Percentiles rank a stretch among this genome's conserved stretches.
Evolutionary conservation across 2,113 vertebrate genomes (phyloP).

Genomic region (Hystrix brachyura): DNA sequence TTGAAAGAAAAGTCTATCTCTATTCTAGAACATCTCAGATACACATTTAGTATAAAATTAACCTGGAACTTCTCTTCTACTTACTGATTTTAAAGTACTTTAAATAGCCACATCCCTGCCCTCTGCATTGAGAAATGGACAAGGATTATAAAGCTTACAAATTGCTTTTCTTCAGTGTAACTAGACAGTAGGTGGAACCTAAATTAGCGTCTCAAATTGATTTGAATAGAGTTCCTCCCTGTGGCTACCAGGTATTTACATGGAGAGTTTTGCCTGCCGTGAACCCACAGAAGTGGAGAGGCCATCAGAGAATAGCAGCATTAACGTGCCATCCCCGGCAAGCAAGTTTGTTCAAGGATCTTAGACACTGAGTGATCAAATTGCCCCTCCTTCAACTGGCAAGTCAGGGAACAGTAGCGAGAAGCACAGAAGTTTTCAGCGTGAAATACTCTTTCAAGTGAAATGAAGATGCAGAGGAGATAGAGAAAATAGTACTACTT

Average conservation of each 20-base stretch:
- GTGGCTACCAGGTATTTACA: neutral
- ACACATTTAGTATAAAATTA: neutral
- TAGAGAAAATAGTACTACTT: neutral
- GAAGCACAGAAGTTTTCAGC: neutral
- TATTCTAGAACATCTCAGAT: neutral
- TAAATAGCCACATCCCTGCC: neutral
- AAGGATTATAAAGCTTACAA: neutral
- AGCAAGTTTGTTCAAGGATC: neutral
- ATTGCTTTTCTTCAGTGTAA: neutral
- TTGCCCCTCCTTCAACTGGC: neutral
- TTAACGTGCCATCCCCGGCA: neutral
- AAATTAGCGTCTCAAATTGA: neutral
- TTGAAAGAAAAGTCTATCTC: neutral
- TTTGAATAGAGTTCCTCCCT: neutral
- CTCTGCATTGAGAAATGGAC: neutral
- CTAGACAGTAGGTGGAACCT: neutral
- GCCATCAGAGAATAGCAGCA: neutral
- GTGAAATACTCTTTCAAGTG: neutral
- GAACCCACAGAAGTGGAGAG: neutral
- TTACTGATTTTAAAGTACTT: neutral
- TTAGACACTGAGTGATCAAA: neutral
- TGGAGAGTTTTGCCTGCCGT: fast-evolving
- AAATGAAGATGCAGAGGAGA: neutral
- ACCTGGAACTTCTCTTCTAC: neutral
- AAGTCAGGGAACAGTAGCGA: neutral